Base-by-base conservation (phyloP, 2,888 invertebrate species). In the Parnassius glacialis region DNA sequence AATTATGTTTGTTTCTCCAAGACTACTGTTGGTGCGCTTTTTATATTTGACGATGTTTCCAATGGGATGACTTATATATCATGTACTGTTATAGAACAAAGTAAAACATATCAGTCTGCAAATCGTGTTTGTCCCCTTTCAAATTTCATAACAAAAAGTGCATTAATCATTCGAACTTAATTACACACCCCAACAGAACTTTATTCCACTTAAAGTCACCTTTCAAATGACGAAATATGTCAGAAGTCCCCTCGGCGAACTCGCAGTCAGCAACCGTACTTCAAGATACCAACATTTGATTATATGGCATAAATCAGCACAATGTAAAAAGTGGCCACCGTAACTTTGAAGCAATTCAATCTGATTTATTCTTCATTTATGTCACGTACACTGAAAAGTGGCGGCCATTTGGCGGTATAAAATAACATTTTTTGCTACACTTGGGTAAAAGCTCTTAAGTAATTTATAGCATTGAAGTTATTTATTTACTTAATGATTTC, bases 281-380 rank as follows among this genome's bases (percentile, higher is more conserved):
- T 45, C 45, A 45, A 7, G 7, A 12, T 45, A 0, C 45, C 12
- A 12, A 45, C n/a, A 20, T 55, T 55, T 55, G 43, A 55, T 55
- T 55, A 44, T 12, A 25, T 16, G 43, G 11, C 44, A 55, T 55
- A 55, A 55, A 55, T 55, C 54, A 55, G 9, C 34, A 3, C 12
- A 52, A 52, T 20, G 41, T 52, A n/a, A 45, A 41, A 41, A 52
- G 52, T 41, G 41, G 41, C 41, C 41, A n/a, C 0, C 41, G 13
- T 41, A 52, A 9, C 52, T 50, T 10, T 20, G 11, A 20, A 20
- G 50, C 3, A 12, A 45, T 45, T 45, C 12, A 45, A 12, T 45
- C 45, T 45, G 45, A 45, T 45, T 45, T 45, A 45, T 45, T 25
- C 25, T 25, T 25, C 25, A 25, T 25, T 25, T 25, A 5, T 25